Base-by-base conservation (phyloP, 2,797 vertebrate genomes). In the Epinephelus malabaricus region DNA sequence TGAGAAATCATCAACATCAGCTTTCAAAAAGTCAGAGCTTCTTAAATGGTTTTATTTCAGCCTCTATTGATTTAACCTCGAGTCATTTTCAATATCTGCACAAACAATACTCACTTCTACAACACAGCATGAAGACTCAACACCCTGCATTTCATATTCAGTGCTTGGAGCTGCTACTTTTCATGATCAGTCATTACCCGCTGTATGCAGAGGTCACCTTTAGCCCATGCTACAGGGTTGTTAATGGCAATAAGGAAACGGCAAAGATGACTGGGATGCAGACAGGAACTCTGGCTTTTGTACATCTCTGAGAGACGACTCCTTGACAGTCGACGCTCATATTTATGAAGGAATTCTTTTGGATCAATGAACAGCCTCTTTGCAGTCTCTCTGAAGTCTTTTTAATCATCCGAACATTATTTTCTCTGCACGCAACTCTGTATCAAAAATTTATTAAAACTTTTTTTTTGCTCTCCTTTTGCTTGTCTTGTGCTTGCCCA, bases 391-490 rank as follows among this genome's bases (percentile, higher is more conserved):
- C 94, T 95, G 95, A 95, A 96, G 95, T 95, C 92, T 94, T 93
- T 95, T 95, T 95, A 95, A 96, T 96, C 94, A 96, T 95, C 93
- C 72, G 79, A 95, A 95, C 93, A 95, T 94, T 93, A 94, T 95
- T 96, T 95, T 93, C 92, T 92, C 92, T 73, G 90, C 93, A 94
- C 93, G 90, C 88, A 95, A 92, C 90, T 89, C 90, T n/a, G 58
- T 94, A 95, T 96, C 65, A 95, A 96, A 95, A 92, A 96, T 95
- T 92, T 92, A 95, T 95, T 90, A 86, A 89, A 92, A 90, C 83
- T 83, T 90, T 72, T 87, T 87, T 91, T 89, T 85, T 81, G 66
- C 84, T 85, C 83, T 89, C 81, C 79, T 87, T 91, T 92, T 88
- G 63, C 90, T 91, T 91, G 86, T 94, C 90, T 92, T 74, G 78